phyloP scores from a whole-genome alignment of 2,797 vertebrate genomes.

The Mus spretus region DNA sequence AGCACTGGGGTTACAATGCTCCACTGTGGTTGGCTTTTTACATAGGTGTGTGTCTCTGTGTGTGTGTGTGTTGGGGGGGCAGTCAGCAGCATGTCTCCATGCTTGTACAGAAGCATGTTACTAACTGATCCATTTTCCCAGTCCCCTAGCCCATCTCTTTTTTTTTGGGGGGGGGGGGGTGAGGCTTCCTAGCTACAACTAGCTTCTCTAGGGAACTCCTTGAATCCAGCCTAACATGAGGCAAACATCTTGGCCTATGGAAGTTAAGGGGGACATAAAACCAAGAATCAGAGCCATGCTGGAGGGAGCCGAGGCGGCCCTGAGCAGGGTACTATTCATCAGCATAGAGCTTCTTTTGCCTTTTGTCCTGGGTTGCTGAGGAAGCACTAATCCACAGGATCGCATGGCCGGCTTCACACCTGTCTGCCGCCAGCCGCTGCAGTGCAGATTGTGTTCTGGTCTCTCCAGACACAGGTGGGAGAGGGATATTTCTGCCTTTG shows the following conservation, averaged over 20 bases:
- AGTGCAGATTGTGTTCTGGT: background rate
- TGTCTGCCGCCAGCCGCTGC: background rate
- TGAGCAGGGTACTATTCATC: fast-evolving
- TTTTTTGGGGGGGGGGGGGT: fast-evolving
- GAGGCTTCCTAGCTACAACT: background rate
- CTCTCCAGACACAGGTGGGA: background rate
- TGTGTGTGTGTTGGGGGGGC: too few relatives aligned
- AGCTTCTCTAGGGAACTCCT: background rate
- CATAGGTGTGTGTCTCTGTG: background rate
- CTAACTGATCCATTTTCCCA: background rate
- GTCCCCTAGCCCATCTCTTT: background rate
- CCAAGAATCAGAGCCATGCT: background rate
- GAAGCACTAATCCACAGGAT: background rate
- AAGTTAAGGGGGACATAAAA: background rate
- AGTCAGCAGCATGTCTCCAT: background rate
- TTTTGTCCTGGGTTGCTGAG: constrained; percentile 30
- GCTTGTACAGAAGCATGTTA: background rate
- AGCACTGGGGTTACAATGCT: background rate
- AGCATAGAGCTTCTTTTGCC: background rate
- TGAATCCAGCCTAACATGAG: background rate
- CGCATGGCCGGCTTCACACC: background rate
- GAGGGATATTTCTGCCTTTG: background rate
- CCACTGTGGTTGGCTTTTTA: background rate
- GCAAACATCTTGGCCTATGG: background rate
- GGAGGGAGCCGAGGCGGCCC: background rate